Evolutionary conservation across 2,113 vertebrate genomes (phyloP), one percentile per base, ranked within the genome.

Genomic region (Poeciliopsis occidentalis): DNA sequence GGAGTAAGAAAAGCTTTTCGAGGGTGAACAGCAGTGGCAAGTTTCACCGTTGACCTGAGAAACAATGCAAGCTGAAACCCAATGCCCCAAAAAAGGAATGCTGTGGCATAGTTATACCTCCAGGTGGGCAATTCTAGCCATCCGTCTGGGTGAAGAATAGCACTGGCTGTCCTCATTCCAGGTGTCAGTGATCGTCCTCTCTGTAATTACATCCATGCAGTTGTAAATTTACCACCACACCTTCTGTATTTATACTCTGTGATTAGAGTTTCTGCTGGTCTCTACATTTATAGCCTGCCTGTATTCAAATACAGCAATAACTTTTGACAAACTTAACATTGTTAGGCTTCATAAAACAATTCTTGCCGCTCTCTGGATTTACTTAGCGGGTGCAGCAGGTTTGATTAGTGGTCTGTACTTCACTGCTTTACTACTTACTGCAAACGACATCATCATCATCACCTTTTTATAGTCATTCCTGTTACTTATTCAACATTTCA

Each of bases 21-120:
- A 60, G 27, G 54, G 67, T 75, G 79, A 75, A 84, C 81, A 71
- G 44, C 22, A 67, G 51, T 78, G 64, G 62, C 78, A 73, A 67
- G 85, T 89, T 84, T 90, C 78, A 85, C 66, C 73, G 79, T 75
- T 86, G 51, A 87, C 71, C 77, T 19, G n/a, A 78, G 71, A 86
- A 86, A 90, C 87, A 71, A 85, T 79, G 71, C 66, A 51, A 86
- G 73, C 68, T 78, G 86, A 86, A 89, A 87, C 81, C 27, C 12
- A 22, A 89, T 47, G 13, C 89, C 76, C 69, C 76, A 77, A 86
- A 80, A 41, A 70, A 83, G 73, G 57, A 81, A 69, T 29, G 24
- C 19, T 72, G 76, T 84, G 68, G 37, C 41, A 76, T 72, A 82
- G 67, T 54, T 65, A 82, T 57, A 69, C 70, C 84, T 92, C n/a